Conservation (phyloP, 2,888 invertebrate genomes). For the Cepaea hortensis region DNA sequence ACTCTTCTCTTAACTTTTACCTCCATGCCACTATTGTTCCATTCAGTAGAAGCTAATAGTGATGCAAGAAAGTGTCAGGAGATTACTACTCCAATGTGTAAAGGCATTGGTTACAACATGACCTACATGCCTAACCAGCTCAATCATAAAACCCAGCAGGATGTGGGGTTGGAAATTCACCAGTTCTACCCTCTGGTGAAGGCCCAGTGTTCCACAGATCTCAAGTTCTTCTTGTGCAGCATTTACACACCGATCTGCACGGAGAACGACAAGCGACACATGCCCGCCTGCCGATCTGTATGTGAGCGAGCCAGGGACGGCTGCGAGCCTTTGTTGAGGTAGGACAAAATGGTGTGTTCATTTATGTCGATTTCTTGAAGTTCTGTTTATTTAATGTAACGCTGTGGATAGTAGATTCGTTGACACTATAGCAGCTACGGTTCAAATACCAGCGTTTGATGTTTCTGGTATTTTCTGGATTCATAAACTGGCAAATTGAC, state of each 20-base stretch:
- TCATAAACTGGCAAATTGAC: not conserved
- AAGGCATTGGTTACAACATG: conserved; percentile 95
- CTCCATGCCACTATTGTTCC: too few species aligned
- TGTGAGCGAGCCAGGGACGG: conserved; percentile 92
- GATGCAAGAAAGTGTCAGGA: conserved; percentile 85
- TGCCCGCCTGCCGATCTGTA: conserved; percentile 93
- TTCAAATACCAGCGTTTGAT: not conserved
- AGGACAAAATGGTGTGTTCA: not conserved
- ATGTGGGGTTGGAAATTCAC: conserved; percentile 91
- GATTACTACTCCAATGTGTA: conserved; percentile 98
- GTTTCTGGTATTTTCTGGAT: not conserved
- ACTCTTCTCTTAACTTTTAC: too few species aligned
- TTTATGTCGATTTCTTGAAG: too few species aligned
- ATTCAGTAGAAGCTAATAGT: conserved; percentile 35
- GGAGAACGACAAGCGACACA: conserved; percentile 86
- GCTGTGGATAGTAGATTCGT: not conserved
- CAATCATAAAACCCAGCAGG: conserved; percentile 97
- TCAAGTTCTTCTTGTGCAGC: conserved; percentile 97
- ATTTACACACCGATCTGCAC: conserved; percentile 98
- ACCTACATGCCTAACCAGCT: conserved; percentile 97
- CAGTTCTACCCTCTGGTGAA: conserved; percentile 99
- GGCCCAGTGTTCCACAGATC: conserved; percentile 95
- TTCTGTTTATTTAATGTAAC: not conserved
- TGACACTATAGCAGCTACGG: not conserved
- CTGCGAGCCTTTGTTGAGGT: conserved; percentile 95